These are phyloP conservation scores for Cydia pomonella DNA, from an alignment of 1,140 invertebrate species.

Conservation along the genomic window DNA sequence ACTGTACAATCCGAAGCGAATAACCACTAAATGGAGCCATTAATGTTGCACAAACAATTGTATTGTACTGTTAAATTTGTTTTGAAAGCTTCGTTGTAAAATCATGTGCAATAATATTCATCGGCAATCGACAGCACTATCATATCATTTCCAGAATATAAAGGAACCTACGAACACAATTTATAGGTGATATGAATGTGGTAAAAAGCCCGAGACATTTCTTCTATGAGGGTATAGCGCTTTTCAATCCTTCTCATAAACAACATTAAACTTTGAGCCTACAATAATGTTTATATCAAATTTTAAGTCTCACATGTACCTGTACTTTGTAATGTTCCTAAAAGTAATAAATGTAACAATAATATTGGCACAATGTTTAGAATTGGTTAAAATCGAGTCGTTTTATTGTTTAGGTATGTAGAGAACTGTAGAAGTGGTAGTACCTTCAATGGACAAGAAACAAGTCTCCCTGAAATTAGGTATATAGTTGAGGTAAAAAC, in stretches of 20 bases:
- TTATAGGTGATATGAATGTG: background rate
- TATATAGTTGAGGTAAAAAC: too few relatives aligned
- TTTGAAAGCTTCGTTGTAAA: background rate
- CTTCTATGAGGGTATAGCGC: background rate
- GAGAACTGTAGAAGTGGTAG: background rate
- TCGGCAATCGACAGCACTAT: background rate
- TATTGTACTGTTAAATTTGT: constrained; percentile 39
- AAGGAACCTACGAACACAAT: background rate
- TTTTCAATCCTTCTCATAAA: background rate
- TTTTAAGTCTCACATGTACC: constrained; percentile 26
- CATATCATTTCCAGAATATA: background rate
- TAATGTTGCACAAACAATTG: constrained; percentile 34
- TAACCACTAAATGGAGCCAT: constrained; percentile 46
- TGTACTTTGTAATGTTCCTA: constrained; percentile 15
- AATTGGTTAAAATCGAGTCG: background rate
- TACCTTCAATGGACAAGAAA: too few relatives aligned
- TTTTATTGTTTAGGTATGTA: background rate
- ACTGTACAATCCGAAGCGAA: constrained; percentile 68
- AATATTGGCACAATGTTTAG: constrained; percentile 29
- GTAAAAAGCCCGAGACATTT: background rate
- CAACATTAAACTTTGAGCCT: background rate
- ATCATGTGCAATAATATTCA: constrained; percentile 2
- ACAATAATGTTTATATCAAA: constrained; percentile 20
- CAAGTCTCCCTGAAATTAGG: too few relatives aligned
- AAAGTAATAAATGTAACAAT: constrained; percentile 30